Conservation (phyloP, 1,140 invertebrate genomes). For the Papilio polytes region DNA sequence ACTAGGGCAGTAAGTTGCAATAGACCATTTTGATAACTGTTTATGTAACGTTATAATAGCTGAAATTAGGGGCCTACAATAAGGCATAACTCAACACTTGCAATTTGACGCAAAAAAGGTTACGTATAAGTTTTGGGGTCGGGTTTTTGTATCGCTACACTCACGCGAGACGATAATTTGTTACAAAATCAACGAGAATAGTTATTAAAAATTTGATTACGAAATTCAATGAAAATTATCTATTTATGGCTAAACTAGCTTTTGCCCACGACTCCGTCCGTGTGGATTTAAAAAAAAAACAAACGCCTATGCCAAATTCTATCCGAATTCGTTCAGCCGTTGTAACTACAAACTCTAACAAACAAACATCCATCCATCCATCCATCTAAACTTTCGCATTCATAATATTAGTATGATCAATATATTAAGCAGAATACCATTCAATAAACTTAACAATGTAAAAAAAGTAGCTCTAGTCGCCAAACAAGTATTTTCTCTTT, state of each 20-base stretch:
- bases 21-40: not conserved
- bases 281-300: too few species aligned
- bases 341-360: too few species aligned
- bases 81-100: conserved; percentile 1
- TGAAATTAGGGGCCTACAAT: not conserved
- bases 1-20: not conserved
- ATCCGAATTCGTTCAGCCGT: too few species aligned
- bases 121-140: not conserved
- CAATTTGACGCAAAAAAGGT: conserved; percentile 5
- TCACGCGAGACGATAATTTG: conserved; percentile 8
- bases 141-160: not conserved
- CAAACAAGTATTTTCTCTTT: not conserved
- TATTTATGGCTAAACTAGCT: too few species aligned
- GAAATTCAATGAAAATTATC: too few species aligned
- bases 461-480: not conserved
- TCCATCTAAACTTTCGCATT: too few species aligned
- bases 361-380: too few species aligned
- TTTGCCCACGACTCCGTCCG: too few species aligned
- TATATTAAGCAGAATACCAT: too few species aligned
- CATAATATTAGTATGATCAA: too few species aligned
- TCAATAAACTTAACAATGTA: not conserved
- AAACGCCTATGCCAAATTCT: too few species aligned
- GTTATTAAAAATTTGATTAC: not conserved
- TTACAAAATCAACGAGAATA: not conserved
- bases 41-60: conserved; percentile 15